Base-by-base conservation (phyloP, 2,113 vertebrate genomes). In the Xiphorhynchus elegans region DNA sequence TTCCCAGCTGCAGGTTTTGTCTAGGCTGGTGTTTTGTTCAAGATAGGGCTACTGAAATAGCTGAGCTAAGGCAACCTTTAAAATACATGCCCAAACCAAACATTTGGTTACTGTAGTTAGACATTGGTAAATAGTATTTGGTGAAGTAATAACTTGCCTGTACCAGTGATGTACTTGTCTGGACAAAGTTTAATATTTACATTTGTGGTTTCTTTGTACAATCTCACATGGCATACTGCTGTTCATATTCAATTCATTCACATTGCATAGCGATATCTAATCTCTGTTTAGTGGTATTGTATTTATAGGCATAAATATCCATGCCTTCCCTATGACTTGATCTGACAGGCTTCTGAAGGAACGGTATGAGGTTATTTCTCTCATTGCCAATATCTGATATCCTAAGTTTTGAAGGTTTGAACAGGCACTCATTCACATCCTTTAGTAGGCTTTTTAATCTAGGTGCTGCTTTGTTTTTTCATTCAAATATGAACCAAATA, bases 161-260 rank as follows among this genome's bases (percentile, higher is more conserved):
- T 72, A 92, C 56, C 68, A 47, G 47, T 28, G 83, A 77, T 90
- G 76, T 89, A 46, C 92, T 91, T 83, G 75, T 84, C 85, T 93
- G 72, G 79, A 68, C 92, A 86, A 94, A 88, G 83, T 80, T 91
- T 96, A 94, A 77, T 97, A 84, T 95, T 95, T 95, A 60, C 95
- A 67, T 86, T 95, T 96, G 72, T 92, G 85, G 85, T 90, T 94
- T 84, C 72, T 56, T 73, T 95, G 52, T 70, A 84, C 56, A 60
- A 19, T 87, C 79, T 95, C 63, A 70, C 13, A 12, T 37, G 68
- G 24, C 55, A 56, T 60, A 69, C 47, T 93, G 60, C 64, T 94
- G 52, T 63, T 91, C 72, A 21, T 25, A 25, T 73, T 84, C 76
- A 82, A 39, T 67, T 42, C 37, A 26, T 78, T 89, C 26, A 0